A percentile compares a stretch with the other conserved stretches of the same genome.
Conservation (phyloP, 2,797 vertebrate genomes). For the Crypturellus tataupa region DNA sequence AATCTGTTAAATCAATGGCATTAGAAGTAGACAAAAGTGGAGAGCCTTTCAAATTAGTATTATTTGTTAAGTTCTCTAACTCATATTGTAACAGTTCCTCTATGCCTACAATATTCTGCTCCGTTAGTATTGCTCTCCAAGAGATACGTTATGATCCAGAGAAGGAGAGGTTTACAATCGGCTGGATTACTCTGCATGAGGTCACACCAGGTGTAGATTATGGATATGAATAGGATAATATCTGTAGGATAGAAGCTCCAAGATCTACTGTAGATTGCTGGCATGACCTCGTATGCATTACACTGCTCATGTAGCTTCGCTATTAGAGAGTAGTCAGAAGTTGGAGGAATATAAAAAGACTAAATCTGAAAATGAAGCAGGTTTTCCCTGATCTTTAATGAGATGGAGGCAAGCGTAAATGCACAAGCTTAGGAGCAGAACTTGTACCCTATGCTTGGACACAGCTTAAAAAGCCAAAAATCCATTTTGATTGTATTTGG, state of each 20-base stretch:
- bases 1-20: background rate
- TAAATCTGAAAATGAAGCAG: background rate
- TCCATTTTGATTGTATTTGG: background rate
- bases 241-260: too few species aligned
- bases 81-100: background rate
- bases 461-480: background rate
- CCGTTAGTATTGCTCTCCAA: background rate
- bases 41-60: background rate
- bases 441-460: background rate
- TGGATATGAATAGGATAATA: background rate
- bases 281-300: background rate
- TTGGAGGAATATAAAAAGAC: background rate
- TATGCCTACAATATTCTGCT: background rate
- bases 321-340: background rate
- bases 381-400: background rate
- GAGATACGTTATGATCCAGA: background rate
- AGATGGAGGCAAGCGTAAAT: background rate
- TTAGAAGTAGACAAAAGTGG: background rate
- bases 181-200: background rate
- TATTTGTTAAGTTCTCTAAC: background rate
- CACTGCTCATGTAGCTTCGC: background rate
- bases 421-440: background rate
- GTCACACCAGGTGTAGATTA: background rate
- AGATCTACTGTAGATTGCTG: background rate
- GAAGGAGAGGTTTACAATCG: background rate